Conservation (phyloP, 2,888 invertebrate species). For the Stenotaenia linearis region DNA sequence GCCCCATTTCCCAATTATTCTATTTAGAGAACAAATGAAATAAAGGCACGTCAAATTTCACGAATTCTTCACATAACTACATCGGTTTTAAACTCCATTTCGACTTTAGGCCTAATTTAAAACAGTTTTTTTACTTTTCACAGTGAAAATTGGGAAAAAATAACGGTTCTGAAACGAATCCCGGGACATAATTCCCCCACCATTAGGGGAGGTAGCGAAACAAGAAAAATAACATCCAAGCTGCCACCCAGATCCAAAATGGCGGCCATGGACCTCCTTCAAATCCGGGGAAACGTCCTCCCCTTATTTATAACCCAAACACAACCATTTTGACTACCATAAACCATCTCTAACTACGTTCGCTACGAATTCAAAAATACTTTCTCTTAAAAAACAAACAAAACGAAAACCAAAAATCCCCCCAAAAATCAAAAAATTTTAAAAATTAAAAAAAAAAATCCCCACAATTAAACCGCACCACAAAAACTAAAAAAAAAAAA, state of each 20-base stretch:
- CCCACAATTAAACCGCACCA: background rate
- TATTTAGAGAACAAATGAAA: background rate
- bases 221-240: slow-evolving; percentile 24
- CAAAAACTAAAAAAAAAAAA: background rate
- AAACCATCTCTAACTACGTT: background rate
- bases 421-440: background rate
- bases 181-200: background rate
- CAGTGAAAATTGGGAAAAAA: background rate
- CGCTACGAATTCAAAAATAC: background rate
- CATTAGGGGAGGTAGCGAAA: slow-evolving; percentile 12
- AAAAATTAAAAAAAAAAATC: background rate
- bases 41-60: background rate
- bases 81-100: background rate
- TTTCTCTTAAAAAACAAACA: background rate
- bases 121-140: background rate
- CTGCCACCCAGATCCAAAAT: slow-evolving; percentile 17
- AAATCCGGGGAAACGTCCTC: background rate
- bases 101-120: background rate
- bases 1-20: background rate
- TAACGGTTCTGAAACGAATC: background rate
- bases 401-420: background rate
- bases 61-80: background rate
- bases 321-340: background rate
- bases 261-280: slow-evolving; percentile 20
- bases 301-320: background rate